phyloP scores from a whole-genome alignment of 2,888 invertebrate genomes.

The Diarsia rubi region DNA sequence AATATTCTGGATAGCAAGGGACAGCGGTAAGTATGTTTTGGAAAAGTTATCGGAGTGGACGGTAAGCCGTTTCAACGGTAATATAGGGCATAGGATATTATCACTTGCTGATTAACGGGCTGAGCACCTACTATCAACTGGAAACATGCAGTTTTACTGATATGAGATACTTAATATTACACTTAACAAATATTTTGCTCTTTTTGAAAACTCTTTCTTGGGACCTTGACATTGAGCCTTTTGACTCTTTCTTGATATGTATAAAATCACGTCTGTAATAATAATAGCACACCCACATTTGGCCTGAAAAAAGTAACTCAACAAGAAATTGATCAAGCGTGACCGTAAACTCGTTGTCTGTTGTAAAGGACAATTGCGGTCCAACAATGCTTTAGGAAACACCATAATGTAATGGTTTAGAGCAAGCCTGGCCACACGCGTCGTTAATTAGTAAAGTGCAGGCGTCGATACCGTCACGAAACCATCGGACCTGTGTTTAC shows the following conservation, averaged over 20 bases:
- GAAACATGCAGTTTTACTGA: not conserved
- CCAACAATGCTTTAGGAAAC: not conserved
- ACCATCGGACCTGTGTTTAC: constrained; percentile 73
- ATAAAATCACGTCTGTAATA: not conserved
- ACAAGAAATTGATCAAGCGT: not conserved
- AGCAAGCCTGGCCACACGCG: constrained; percentile 70
- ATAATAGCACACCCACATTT: not conserved
- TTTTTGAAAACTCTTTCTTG: not conserved
- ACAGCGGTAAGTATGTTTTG: not conserved
- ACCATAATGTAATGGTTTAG: constrained; percentile 21
- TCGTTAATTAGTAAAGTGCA: constrained; percentile 71
- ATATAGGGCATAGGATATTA: not conserved
- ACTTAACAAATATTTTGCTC: not conserved
- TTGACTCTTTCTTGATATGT: no score
- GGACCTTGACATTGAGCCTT: no score
- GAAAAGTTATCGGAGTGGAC: not conserved
- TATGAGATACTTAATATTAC: not conserved
- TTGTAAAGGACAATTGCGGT: not conserved
- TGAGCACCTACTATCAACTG: not conserved
- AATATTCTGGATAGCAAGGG: constrained; percentile 4
- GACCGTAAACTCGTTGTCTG: constrained; percentile 2
- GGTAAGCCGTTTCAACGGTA: not conserved
- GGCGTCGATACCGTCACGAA: constrained; percentile 71
- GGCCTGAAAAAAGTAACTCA: not conserved
- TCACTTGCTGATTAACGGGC: not conserved